phyloP scores from a whole-genome alignment of 2,113 vertebrate genomes.

The Gasterosteus aculeatus region DNA sequence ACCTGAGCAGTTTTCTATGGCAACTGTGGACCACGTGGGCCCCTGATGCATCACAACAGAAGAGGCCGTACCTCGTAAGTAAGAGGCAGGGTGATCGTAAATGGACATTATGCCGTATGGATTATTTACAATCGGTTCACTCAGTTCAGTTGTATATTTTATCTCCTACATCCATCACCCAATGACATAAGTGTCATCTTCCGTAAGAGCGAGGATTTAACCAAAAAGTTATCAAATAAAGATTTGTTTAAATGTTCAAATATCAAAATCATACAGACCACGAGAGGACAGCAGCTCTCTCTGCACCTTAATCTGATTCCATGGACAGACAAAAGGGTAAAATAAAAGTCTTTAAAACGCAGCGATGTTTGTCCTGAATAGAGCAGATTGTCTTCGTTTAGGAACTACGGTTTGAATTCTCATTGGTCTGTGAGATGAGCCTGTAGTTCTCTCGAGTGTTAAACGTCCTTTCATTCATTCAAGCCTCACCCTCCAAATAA shows the following conservation, averaged over 20 bases:
- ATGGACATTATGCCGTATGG: background rate
- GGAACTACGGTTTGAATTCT: background rate
- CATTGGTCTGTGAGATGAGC: background rate
- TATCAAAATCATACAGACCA: conserved; percentile 4
- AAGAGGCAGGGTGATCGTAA: background rate
- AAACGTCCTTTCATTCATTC: conserved; percentile 1
- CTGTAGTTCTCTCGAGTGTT: background rate
- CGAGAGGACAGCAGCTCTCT: conserved; percentile 54
- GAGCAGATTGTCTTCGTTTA: background rate
- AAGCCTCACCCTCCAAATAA: conserved; percentile 26
- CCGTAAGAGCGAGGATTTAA: background rate
- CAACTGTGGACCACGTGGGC: background rate
- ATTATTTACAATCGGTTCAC: background rate
- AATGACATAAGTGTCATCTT: no score
- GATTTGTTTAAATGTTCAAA: background rate
- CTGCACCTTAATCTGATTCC: background rate
- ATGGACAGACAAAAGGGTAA: background rate
- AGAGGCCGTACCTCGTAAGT: background rate
- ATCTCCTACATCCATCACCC: background rate
- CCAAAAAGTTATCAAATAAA: no score
- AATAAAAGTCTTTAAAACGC: background rate
- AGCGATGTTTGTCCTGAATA: background rate
- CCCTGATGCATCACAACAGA: conserved; percentile 3
- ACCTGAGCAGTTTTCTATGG: background rate
- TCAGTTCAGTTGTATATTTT: background rate